Evolutionary conservation across 2,113 vertebrate genomes (phyloP).

Genomic region (Misgurnus mizolepis): DNA sequence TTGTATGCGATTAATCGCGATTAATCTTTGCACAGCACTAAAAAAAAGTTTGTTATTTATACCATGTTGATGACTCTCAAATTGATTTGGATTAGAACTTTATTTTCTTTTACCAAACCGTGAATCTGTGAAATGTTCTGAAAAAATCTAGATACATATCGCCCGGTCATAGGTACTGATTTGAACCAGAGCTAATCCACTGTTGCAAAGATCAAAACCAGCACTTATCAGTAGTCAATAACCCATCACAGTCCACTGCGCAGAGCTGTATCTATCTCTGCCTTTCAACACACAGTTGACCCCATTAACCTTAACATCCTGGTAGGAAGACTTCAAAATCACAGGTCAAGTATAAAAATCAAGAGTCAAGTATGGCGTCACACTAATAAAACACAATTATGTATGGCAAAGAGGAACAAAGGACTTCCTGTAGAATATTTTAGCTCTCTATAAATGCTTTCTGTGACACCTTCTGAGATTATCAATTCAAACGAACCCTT

Average conservation of each 20-base stretch:
- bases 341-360: slow-evolving; percentile 32
- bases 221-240: slow-evolving; percentile 15
- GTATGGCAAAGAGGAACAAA: neutral
- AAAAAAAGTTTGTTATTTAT: too few species aligned
- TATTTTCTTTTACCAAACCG: too few species aligned
- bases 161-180: neutral
- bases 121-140: too few species aligned
- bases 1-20: too few species aligned
- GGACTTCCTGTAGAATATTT: too few species aligned
- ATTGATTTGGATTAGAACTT: too few species aligned
- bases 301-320: slow-evolving; percentile 24
- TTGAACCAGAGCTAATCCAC: neutral
- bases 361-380: slow-evolving; percentile 22
- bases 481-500: too few species aligned
- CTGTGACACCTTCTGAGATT: too few species aligned
- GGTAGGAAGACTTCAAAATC: slow-evolving; percentile 29
- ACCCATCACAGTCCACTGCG: slow-evolving; percentile 6
- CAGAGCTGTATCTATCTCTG: slow-evolving; percentile 18
- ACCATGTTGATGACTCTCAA: too few species aligned
- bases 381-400: neutral
- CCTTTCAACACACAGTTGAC: slow-evolving; percentile 34
- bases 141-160: too few species aligned
- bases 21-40: too few species aligned
- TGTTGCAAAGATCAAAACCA: neutral
- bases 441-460: too few species aligned